Percentiles rank a stretch among this genome's conserved stretches.
Conservation (phyloP, 2,888 invertebrate genomes). For the Malachius bipustulatus region DNA sequence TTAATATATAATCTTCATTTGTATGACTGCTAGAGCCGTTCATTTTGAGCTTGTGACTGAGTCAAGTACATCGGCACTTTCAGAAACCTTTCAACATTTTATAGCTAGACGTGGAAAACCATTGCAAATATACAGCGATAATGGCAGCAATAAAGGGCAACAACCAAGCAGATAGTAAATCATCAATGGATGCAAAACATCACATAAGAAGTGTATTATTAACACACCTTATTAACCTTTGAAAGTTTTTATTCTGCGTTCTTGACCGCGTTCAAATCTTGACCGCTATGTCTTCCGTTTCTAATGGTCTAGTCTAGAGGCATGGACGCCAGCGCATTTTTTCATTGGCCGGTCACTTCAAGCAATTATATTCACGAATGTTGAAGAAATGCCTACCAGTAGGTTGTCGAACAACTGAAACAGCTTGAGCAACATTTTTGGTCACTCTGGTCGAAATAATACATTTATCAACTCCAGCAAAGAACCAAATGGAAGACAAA, state of each 20-base stretch:
- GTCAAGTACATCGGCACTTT: conserved; percentile 24
- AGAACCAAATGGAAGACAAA: neutral
- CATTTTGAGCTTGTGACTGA: too few relatives aligned
- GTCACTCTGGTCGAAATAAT: neutral
- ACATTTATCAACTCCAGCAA: neutral
- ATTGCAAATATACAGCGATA: conserved; percentile 25
- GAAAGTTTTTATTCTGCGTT: neutral
- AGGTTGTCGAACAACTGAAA: neutral
- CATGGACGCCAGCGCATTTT: neutral
- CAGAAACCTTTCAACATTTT: conserved; percentile 27
- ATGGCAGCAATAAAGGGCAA: conserved; percentile 28
- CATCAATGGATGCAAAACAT: neutral
- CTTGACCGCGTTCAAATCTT: neutral
- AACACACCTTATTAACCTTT: neutral
- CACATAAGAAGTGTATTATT: neutral
- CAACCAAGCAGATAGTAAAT: conserved; percentile 7
- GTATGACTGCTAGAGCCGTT: too few relatives aligned
- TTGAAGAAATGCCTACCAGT: neutral
- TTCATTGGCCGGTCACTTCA: too few relatives aligned
- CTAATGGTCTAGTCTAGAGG: too few relatives aligned
- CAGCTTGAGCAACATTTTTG: neutral
- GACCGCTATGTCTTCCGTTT: neutral
- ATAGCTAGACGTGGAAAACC: conserved; percentile 24
- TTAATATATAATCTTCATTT: too few relatives aligned
- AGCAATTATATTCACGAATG: neutral